Conservation (phyloP, 2,113 vertebrate species). For the Varanus salvator region DNA sequence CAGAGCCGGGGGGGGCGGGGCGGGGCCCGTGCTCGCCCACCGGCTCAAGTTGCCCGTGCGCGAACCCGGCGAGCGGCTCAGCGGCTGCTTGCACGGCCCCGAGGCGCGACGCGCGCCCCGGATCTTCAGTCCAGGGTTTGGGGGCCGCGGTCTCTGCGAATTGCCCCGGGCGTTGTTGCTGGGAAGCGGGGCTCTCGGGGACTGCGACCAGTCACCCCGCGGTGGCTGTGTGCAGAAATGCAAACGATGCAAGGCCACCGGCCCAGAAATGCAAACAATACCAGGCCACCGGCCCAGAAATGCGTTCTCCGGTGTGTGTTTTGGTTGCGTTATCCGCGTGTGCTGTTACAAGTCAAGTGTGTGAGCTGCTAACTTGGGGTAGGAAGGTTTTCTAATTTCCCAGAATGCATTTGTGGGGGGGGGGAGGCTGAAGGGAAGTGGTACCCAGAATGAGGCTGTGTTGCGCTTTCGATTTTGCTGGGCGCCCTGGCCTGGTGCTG, state of each 20-base stretch:
- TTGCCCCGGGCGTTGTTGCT: background rate
- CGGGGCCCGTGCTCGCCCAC: too few species aligned
- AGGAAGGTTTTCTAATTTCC: background rate
- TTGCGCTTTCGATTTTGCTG: background rate
- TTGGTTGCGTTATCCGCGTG: background rate
- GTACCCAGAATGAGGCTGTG: background rate
- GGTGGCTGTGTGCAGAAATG: too few species aligned
- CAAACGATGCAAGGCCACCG: too few species aligned
- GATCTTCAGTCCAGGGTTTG: too few species aligned
- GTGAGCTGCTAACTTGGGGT: background rate
- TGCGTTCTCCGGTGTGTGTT: background rate
- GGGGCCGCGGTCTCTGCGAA: background rate
- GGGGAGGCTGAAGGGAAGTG: accelerated
- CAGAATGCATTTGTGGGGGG: background rate
- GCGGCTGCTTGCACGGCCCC: too few species aligned
- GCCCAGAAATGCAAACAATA: too few species aligned
- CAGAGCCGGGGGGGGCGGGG: too few species aligned
- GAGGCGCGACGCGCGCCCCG: too few species aligned
- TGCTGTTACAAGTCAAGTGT: too few species aligned
- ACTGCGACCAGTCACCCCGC: too few species aligned
- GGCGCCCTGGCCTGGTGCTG: background rate
- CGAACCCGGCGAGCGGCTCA: too few species aligned
- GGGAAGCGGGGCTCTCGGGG: background rate
- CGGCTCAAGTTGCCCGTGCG: too few species aligned
- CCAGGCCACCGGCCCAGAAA: background rate